phyloP scores from a whole-genome alignment of 2,888 invertebrate species.

The Cosmopolites sordidus region DNA sequence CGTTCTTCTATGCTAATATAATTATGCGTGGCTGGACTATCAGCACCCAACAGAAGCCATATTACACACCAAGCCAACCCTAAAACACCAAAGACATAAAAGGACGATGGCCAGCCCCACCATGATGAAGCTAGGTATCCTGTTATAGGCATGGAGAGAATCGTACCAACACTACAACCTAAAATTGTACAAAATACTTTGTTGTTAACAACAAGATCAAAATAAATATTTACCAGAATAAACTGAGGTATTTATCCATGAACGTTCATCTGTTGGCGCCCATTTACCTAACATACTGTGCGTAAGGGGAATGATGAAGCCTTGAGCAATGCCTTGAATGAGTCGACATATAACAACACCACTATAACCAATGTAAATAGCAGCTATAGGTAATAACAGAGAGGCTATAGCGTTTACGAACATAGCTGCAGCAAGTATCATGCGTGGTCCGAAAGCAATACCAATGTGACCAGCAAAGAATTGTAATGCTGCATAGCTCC shows the following conservation, averaged over 20 bases:
- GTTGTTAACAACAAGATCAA: neutral
- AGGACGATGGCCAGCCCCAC: conserved; percentile 74
- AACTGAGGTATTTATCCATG: conserved; percentile 62
- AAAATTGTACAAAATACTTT: conserved; percentile 34
- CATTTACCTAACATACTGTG: conserved; percentile 73
- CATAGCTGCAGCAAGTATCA: conserved; percentile 57
- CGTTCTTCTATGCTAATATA: conserved; percentile 61
- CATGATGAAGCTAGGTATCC: conserved; percentile 65
- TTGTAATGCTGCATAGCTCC: conserved; percentile 74
- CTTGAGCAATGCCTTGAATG: conserved; percentile 70
- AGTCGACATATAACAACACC: conserved; percentile 63
- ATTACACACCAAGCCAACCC: conserved; percentile 58
- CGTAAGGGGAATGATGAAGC: conserved; percentile 65
- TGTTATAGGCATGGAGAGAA: conserved; percentile 66
- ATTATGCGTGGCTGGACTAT: conserved; percentile 58
- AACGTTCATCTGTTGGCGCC: conserved; percentile 67
- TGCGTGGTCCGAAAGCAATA: conserved; percentile 68
- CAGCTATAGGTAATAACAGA: conserved; percentile 62
- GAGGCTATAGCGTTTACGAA: conserved; percentile 61
- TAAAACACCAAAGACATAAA: conserved; percentile 66
- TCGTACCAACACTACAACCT: conserved; percentile 74
- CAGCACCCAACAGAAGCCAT: conserved; percentile 62
- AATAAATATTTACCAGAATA: conserved; percentile 51
- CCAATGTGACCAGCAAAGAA: conserved; percentile 68
- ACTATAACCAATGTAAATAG: conserved; percentile 55